phyloP scores from a whole-genome alignment of 2,888 invertebrate species.

The Drosophila lacicola region DNA sequence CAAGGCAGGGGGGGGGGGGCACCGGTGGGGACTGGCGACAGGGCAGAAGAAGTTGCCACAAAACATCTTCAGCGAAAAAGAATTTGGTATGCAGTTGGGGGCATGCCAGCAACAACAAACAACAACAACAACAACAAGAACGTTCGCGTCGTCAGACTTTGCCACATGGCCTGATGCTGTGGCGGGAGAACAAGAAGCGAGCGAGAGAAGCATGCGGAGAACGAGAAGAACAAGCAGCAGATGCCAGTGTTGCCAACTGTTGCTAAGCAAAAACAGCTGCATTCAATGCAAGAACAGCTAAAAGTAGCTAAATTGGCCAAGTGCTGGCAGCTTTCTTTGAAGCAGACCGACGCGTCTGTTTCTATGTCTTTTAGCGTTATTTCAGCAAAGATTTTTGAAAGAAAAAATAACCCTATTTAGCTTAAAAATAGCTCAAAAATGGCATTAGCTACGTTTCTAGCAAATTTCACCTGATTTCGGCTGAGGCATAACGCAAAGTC shows the following conservation, averaged over 20 bases:
- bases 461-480: too few species aligned
- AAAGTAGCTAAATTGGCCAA: too few species aligned
- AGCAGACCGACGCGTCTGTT: too few species aligned
- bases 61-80: constrained; percentile 71
- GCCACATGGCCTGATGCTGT: constrained; percentile 29
- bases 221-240: neutral
- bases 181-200: neutral
- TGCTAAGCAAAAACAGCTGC: too few species aligned
- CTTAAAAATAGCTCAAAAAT: too few species aligned
- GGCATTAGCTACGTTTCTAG: too few species aligned
- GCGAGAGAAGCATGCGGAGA: neutral
- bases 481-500: too few species aligned
- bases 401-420: too few species aligned
- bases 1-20: neutral
- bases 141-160: constrained; percentile 42
- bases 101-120: constrained; percentile 62
- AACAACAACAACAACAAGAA: constrained; percentile 3
- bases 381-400: too few species aligned
- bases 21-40: neutral
- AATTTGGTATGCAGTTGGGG: constrained; percentile 81
- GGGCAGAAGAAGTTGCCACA: constrained; percentile 65
- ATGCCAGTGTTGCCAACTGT: neutral
- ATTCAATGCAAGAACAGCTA: too few species aligned
- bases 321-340: too few species aligned
- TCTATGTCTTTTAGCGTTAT: too few species aligned